Evolutionary conservation across 2,797 vertebrate species (phyloP).

Genomic region (Enteromius afrohamiltoni): DNA sequence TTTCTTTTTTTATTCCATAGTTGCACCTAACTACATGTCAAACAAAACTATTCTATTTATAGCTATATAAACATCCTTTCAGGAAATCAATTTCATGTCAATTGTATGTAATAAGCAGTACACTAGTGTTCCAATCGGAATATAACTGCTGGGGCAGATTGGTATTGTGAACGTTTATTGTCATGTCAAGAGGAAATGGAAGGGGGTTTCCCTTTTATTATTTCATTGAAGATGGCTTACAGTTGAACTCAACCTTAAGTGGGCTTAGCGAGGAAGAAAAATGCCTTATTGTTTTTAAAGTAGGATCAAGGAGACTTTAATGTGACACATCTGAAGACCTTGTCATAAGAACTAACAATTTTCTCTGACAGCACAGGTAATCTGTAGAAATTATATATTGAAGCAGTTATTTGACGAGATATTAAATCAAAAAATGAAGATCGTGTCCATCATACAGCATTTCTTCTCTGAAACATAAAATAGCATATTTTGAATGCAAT

Average conservation of each 20-base stretch:
- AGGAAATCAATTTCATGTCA: neutral
- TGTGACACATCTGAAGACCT: slow-evolving; percentile 52
- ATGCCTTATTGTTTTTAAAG: slow-evolving; percentile 56
- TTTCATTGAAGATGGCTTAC: slow-evolving; percentile 48
- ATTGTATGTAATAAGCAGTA: neutral
- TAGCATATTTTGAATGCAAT: neutral
- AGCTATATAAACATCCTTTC: neutral
- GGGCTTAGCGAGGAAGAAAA: slow-evolving; percentile 25
- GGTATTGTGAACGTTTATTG: neutral
- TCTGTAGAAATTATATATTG: neutral
- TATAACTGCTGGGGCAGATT: neutral
- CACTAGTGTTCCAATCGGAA: neutral
- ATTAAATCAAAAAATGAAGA: neutral
- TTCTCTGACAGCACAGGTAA: neutral
- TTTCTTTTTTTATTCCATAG: neutral
- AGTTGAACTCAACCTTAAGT: slow-evolving; percentile 34
- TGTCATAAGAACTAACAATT: neutral
- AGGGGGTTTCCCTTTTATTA: slow-evolving; percentile 37
- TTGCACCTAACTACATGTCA: neutral
- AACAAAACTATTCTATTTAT: neutral
- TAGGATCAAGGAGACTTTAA: slow-evolving; percentile 64
- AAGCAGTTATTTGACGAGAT: neutral
- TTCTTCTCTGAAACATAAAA: neutral
- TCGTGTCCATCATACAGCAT: neutral
- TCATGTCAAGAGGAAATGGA: neutral